Percentiles rank a stretch among this genome's conserved stretches.
phyloP scores from a whole-genome alignment of 2,797 vertebrate species.

The Poecilia picta region DNA sequence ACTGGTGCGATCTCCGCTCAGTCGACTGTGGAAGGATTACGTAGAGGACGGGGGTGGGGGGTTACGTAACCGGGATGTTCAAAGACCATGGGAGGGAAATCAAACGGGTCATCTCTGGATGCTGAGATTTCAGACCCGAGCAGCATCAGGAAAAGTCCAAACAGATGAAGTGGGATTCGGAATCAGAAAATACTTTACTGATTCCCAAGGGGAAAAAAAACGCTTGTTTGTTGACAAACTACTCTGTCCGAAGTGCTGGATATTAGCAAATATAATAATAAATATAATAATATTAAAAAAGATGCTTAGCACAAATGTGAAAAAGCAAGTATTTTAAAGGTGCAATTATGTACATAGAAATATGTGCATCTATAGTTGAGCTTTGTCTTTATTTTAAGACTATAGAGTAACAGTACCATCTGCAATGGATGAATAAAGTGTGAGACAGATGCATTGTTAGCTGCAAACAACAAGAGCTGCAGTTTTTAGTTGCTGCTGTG shows the following conservation, averaged over 20 bases:
- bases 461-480: background rate
- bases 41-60: slow-evolving; percentile 8
- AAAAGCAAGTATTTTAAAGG: too few species aligned
- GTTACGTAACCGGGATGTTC: slow-evolving; percentile 48
- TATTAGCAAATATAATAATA: too few species aligned
- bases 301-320: too few species aligned
- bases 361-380: too few species aligned
- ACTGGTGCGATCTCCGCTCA: slow-evolving; percentile 25
- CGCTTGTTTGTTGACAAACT: too few species aligned
- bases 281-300: too few species aligned
- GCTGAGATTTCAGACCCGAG: slow-evolving; percentile 27
- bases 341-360: too few species aligned
- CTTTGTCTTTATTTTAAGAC: background rate
- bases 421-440: background rate
- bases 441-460: background rate
- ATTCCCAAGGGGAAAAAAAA: background rate
- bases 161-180: slow-evolving; percentile 11
- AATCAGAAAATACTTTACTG: slow-evolving; percentile 27
- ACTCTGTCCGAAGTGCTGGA: too few species aligned
- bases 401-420: background rate
- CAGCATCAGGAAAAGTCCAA: background rate
- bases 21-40: slow-evolving; percentile 46
- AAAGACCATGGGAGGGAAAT: slow-evolving; percentile 52
- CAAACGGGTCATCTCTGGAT: slow-evolving; percentile 23
- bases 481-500: background rate